Percentiles rank a stretch among this genome's conserved stretches.
These are phyloP conservation scores for Cantharis rufa DNA, from an alignment of 2,888 invertebrate genomes.

Conservation along the genomic window DNA sequence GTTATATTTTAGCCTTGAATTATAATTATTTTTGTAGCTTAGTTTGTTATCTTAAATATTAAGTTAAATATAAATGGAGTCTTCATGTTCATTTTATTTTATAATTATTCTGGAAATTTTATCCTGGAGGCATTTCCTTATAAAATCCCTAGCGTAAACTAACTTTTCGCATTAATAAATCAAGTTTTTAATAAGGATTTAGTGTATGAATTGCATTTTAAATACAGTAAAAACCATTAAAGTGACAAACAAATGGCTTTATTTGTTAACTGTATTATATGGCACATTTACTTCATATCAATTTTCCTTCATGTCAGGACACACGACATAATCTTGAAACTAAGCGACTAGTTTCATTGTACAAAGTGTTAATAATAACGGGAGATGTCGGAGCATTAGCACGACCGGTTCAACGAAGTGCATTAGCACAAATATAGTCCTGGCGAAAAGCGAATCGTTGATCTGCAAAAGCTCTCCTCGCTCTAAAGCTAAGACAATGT, in stretches of 20 bases:
- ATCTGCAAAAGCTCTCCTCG: constrained; percentile 17
- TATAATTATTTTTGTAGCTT: neutral
- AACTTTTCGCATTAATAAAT: neutral
- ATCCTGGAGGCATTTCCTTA: neutral
- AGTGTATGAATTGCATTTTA: neutral
- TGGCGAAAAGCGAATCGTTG: constrained; percentile 20
- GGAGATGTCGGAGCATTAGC: constrained; percentile 18
- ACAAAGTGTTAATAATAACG: constrained; percentile 21
- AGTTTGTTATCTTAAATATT: neutral
- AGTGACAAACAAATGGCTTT: neutral
- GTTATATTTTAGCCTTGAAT: neutral
- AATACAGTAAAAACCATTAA: neutral
- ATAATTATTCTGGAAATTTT: neutral
- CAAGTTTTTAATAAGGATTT: neutral
- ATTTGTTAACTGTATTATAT: neutral
- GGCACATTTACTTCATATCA: neutral
- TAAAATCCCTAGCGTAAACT: neutral
- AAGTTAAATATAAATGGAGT: neutral
- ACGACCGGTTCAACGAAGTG: constrained; percentile 20
- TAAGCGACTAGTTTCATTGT: constrained; percentile 14
- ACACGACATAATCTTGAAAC: constrained; percentile 16
- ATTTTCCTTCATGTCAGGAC: constrained; percentile 1
- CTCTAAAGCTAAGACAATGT: constrained; percentile 24
- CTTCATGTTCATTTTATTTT: neutral
- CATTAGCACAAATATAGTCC: constrained; percentile 20